Conservation (phyloP, 2,113 vertebrate species). For the Catharus minimus region DNA sequence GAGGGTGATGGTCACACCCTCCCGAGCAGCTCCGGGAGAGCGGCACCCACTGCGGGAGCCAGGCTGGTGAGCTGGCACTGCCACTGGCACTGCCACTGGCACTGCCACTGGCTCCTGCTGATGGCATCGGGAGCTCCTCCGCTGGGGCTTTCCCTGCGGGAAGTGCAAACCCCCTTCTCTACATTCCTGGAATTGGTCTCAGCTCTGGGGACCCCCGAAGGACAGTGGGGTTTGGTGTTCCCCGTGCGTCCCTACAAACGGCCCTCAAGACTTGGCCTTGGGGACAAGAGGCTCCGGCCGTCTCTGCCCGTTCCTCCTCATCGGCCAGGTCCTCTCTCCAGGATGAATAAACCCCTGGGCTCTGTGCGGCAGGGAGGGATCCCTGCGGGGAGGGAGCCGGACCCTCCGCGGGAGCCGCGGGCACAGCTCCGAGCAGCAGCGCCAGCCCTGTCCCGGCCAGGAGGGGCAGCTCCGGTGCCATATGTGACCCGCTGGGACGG, state of each 20-base stretch:
- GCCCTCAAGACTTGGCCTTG: fast-evolving
- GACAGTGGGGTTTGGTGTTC: fast-evolving
- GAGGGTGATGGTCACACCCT: not conserved
- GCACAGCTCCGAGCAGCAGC: not conserved
- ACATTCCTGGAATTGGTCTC: fast-evolving
- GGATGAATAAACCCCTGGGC: not conserved
- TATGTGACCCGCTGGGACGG: fast-evolving
- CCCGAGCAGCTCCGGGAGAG: fast-evolving
- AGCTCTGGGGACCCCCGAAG: not conserved
- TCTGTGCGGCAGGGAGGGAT: not conserved
- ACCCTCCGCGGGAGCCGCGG: fast-evolving
- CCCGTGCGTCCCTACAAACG: fast-evolving
- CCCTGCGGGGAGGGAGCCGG: fast-evolving
- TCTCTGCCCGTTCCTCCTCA: not conserved
- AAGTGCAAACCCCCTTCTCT: not conserved
- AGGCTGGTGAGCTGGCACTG: not conserved
- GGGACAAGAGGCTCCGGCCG: not conserved
- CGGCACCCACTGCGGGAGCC: fast-evolving
- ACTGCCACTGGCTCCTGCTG: too few relatives aligned
- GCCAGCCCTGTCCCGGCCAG: fast-evolving
- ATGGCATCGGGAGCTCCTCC: not conserved
- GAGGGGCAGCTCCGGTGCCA: not conserved
- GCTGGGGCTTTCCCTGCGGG: not conserved
- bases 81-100: fast-evolving
- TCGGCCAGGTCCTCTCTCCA: not conserved